Evolutionary conservation across 2,888 invertebrate genomes (phyloP).

Genomic region (Amblyjoppa fuscipennis): DNA sequence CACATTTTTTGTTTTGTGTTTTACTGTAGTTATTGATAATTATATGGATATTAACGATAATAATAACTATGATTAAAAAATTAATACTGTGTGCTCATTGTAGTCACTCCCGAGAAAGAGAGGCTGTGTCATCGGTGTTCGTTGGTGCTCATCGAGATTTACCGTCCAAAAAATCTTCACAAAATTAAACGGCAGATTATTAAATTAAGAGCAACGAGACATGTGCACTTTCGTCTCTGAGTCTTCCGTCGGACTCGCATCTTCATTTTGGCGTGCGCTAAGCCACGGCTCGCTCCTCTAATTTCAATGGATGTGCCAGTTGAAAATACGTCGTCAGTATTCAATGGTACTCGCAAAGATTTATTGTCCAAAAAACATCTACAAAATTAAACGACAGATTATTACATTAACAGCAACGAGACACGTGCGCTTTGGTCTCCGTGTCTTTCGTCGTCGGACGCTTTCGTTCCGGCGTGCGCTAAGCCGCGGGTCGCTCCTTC

Average conservation of each 20-base stretch:
- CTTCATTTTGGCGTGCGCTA: neutral
- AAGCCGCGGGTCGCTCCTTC: conserved; percentile 60
- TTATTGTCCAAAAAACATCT: conserved; percentile 52
- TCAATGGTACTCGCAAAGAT: neutral
- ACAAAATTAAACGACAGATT: conserved; percentile 52
- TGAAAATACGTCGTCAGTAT: neutral
- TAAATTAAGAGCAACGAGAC: neutral
- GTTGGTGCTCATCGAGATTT: conserved; percentile 3
- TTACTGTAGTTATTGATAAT: conserved; percentile 85
- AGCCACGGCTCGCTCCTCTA: conserved; percentile 55
- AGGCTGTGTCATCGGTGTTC: neutral
- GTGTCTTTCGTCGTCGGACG: conserved; percentile 1
- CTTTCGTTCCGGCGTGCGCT: neutral
- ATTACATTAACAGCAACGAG: conserved; percentile 3
- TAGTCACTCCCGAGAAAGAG: neutral
- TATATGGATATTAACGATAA: conserved; percentile 85
- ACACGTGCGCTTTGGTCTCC: conserved; percentile 13
- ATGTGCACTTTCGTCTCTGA: conserved; percentile 19
- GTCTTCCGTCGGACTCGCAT: neutral
- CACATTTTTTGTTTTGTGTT: conserved; percentile 85
- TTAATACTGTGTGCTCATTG: conserved; percentile 16
- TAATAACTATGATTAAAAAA: conserved; percentile 85
- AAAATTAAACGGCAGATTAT: conserved; percentile 47
- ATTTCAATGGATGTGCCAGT: conserved; percentile 71
- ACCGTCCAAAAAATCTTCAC: conserved; percentile 48